Evolutionary conservation across 2,797 vertebrate genomes (phyloP), one percentile per base, ranked within the genome.

Genomic region (Tauraco hartlaubi): DNA sequence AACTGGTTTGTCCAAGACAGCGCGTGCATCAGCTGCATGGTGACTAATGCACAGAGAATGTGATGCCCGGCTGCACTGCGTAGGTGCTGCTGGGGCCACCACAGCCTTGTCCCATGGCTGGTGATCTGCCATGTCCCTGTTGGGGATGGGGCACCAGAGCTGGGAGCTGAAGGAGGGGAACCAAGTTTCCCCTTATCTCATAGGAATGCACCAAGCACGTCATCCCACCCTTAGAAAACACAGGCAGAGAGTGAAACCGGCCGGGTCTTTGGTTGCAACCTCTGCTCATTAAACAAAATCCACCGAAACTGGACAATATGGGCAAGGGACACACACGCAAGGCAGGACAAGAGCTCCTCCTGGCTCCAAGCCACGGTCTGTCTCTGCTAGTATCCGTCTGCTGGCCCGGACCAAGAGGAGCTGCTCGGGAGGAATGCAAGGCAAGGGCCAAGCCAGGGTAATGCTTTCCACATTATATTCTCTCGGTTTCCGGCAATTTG

Each of bases 381-480:
- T 0, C 84, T 64, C 78, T 64, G 58, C 74, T 62, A 19, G 23
- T 18, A 54, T 95, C 81, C 15, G 0, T 86, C 74, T 2, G 1
- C 55, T 55, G 91, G 54, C 84, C 1, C 9, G 51, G 77, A 31
- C 55, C 17, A 7, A 21, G 52, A 46, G 91, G 81, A 94, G 59
- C 55, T 87, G 89, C 86, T 93, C 10, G 0, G 7, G 71, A 95
- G 81, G 96, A 96, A 96, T 93, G 92, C 14, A 5, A 72, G 69
- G 51, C 0, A 0, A 87, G 69, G 80, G 89, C 94, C 92, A 91
- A 87, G 85, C 48, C 64, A 43, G 68, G 76, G 81, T 61, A 95
- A 92, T 91, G 89, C 91, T 96, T 97, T 94, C 89, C 94, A 94
- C 87, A 73, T 91, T 73, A 82, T 85, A 78, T 93, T 91, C 78